phyloP scores from a whole-genome alignment of 2,113 vertebrate genomes.

The Spilogale gracilis region DNA sequence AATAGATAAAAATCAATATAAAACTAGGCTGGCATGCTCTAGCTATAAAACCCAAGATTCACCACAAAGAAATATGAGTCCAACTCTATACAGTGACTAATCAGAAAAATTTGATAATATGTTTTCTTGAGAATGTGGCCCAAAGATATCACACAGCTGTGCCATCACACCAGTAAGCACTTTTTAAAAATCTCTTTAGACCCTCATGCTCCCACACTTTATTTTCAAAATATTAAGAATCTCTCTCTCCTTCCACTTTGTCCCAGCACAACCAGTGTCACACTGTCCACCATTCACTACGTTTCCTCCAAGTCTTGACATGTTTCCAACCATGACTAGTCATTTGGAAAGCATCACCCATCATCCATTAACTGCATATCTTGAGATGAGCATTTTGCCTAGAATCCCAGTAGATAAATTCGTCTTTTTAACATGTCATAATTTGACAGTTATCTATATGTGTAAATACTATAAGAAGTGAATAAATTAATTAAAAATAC shows the following conservation, averaged over 20 bases:
- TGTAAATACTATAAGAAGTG: not conserved
- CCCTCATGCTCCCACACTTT: not conserved
- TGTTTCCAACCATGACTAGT: not conserved
- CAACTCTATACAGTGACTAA: not conserved
- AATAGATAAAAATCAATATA: not conserved
- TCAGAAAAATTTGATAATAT: not conserved
- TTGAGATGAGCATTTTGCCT: not conserved
- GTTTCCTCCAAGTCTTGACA: not conserved
- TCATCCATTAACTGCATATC: not conserved
- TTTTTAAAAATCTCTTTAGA: not conserved
- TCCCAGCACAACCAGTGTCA: not conserved
- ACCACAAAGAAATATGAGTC: not conserved
- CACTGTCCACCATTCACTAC: not conserved
- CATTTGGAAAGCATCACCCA: not conserved
- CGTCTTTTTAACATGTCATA: not conserved
- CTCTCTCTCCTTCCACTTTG: not conserved
- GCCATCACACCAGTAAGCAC: not conserved
- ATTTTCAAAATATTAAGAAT: not conserved
- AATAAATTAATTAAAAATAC: not conserved
- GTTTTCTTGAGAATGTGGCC: not conserved
- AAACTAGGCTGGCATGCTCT: not conserved
- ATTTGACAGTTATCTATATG: not conserved
- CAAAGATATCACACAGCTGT: not conserved
- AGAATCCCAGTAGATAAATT: constrained; percentile 8
- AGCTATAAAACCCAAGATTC: not conserved